phyloP scores from a whole-genome alignment of 2,888 invertebrate genomes.

The Tipula unca region DNA sequence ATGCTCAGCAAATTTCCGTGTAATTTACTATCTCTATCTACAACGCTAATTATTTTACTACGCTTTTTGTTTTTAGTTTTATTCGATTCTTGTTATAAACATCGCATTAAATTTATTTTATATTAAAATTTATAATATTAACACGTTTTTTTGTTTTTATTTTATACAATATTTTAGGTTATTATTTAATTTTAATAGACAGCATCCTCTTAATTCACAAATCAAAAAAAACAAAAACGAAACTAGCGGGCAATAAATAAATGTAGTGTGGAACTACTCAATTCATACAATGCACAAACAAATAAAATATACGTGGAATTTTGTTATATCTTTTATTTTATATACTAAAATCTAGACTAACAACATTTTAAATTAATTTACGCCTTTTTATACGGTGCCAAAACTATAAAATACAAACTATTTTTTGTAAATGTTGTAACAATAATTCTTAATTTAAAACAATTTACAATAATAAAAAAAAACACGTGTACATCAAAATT shows the following conservation, averaged over 20 bases:
- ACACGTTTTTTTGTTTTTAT: background rate
- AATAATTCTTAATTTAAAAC: background rate
- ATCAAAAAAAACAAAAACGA: background rate
- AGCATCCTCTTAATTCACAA: constrained; percentile 14
- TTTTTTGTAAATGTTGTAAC: background rate
- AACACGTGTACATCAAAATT: background rate
- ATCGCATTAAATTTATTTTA: background rate
- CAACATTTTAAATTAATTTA: background rate
- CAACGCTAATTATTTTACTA: background rate
- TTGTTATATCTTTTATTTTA: background rate
- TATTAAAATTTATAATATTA: constrained; percentile 8
- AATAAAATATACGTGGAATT: background rate
- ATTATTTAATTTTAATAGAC: constrained; percentile 17
- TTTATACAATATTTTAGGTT: constrained; percentile 16
- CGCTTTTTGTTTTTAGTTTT: background rate
- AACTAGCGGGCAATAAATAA: background rate
- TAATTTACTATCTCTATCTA: background rate
- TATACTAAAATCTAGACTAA: background rate
- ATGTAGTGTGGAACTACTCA: background rate
- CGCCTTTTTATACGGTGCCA: background rate
- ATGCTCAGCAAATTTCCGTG: constrained; percentile 27
- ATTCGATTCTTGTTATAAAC: background rate
- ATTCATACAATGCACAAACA: background rate
- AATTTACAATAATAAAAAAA: too few relatives aligned
- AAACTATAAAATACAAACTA: background rate